Base-by-base conservation (phyloP, 1,140 invertebrate species). In the Papilio polyxenes region DNA sequence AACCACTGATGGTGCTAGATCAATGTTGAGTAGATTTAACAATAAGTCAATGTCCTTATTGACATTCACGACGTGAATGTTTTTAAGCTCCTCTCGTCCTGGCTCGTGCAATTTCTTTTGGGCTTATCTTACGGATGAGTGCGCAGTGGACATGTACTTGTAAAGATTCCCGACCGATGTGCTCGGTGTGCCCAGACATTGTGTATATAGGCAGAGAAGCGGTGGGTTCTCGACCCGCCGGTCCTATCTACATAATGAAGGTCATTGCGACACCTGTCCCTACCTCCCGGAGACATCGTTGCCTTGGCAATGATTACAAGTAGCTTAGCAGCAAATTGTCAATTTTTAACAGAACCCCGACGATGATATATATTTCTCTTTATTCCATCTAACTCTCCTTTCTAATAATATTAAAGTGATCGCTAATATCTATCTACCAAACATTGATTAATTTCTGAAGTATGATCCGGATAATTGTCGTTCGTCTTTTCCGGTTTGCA, bases 231-330 rank as follows among this genome's bases (percentile, higher is more conserved):
- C 87, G 86, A 87, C 86, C 87, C 78, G 81, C 80, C 81, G 74
- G 75, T 81, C 49, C 59, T 88, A 87, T 87, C 89, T 87, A 85
- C 85, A 86, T 86, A 79, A 69, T 75, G 85, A 89, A 90, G 87
- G 87, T 88, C 87, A 81, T 72, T 17, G 76, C 78, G 82, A 79
- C 87, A 89, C 87, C 86, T 89, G 87, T 37, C 83, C 81, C 74
- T 65, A 23, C 13, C 23, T 8, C 62, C 23, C 62, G 23, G 3
- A 4, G 62, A 20, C 56, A 31, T 31, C 40, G 10, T 65, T 65
- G 8, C 10, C 62, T 65, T 31, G 62, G 9, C 23, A 31, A 37
- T 65, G n/a, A 59, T 59, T 59, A 20, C 56, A 20, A 20, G 17
- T 59, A 7, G 56, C n/a, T n/a, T 59, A 59, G 17, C 17, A 8